Evolutionary conservation across 1,140 invertebrate genomes (phyloP), one percentile per base, ranked within the genome.

Genomic region (Aphidius gifuensis): DNA sequence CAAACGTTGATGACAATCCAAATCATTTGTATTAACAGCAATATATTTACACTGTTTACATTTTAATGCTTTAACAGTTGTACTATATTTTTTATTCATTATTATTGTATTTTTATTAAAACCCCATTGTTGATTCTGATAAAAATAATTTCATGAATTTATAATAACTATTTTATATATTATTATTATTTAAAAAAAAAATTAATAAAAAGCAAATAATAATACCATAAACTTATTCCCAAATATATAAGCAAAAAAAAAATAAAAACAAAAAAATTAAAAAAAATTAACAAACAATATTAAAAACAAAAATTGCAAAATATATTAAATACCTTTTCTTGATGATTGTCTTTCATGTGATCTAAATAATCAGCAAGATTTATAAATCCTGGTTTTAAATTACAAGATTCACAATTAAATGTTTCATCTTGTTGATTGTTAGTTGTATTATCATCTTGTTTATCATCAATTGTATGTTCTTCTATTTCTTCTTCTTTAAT

Each of bases 351-450:
- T 40, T 82, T 83, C 45, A 83, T 74, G 70, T 90, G 88, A 66
- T 85, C 83, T 4, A 89, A 74, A 66, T 84, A 88, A 44, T 82
- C 80, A 54, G 86, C 81, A 2, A 88, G 84, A 69, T 83, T 87
- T 6, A 81, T 78, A 1, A 78, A 69, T 43, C 61, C 69, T 42
- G 69, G 73, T 0, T 64, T 5, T 1, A 74, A 70, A 39, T 72
- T 70, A 53, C 74, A 77, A 16, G 54, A 64, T 54, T 73, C 75
- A 61, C 76, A 80, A 38, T 76, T 73, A 64, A 77, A 77, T 49
- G 32, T 67, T 23, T 47, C 42, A 4, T 43, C 48, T 49, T 63
- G 59, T 5, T 64, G 47, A 9, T 65, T 58, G 1, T 32, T 32
- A 0, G 57, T 42, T 11, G 46, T 39, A 9, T 61, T 42, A 55